Evolutionary conservation across 30 jellyfish, hydroid and myxozoan genomes (phyloP).

Genomic region (Aurelia aurita): DNA sequence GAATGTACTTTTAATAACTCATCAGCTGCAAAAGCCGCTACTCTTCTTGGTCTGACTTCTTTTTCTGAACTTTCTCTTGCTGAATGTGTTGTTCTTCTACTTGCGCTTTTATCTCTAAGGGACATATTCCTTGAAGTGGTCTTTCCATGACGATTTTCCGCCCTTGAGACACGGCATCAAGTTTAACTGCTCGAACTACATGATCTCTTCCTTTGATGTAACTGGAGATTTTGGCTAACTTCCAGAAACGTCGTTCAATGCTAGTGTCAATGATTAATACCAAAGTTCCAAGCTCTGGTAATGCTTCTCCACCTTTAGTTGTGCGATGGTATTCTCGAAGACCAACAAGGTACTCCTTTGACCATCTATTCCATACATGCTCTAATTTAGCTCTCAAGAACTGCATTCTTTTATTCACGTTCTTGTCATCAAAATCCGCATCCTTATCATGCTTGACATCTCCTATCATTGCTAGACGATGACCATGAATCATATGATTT

Average conservation of each 20-base stretch:
- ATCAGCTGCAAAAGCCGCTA: conserved; percentile 35
- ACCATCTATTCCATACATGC: conserved; percentile 50
- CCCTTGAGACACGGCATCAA: conserved; percentile 54
- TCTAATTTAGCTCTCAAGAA: conserved; percentile 32
- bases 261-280: conserved; percentile 48
- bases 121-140: conserved; percentile 29
- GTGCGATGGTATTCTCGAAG: conserved; percentile 58
- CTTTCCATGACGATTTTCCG: conserved; percentile 19
- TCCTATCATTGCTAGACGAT: conserved; percentile 30
- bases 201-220: conserved; percentile 27
- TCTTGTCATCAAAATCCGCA: conserved; percentile 39
- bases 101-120: conserved; percentile 20
- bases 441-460: conserved; percentile 38
- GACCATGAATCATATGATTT: conserved; percentile 43
- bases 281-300: conserved; percentile 26
- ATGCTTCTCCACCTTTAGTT: conserved; percentile 9
- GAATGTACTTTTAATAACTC: conserved; percentile 8
- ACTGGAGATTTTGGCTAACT: conserved; percentile 45
- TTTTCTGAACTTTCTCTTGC: conserved; percentile 11
- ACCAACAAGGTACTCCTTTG: conserved; percentile 20
- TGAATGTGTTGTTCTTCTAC: conserved; percentile 6
- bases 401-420: conserved; percentile 28
- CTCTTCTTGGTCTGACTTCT: conserved; percentile 34
- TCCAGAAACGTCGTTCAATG: conserved; percentile 38
- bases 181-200: conserved; percentile 48